These are phyloP conservation scores for Enteromius argenteus DNA, from an alignment of 2,797 vertebrate species.

Conservation along the genomic window DNA sequence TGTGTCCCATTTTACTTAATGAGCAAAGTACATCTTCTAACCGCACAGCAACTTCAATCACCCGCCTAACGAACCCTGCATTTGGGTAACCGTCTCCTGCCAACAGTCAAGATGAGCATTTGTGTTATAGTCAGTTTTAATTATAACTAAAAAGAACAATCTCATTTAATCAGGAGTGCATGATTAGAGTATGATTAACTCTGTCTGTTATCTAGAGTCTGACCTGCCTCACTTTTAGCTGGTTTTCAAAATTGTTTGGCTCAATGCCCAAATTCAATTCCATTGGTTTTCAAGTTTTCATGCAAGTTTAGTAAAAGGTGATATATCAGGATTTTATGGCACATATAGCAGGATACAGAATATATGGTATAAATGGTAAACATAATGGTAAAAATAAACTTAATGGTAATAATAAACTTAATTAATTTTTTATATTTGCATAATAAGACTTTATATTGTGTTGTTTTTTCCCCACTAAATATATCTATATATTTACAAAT, in stretches of 20 bases:
- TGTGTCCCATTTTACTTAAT: conserved; percentile 23
- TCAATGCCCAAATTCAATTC: background rate
- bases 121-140: conserved; percentile 30
- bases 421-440: too few species aligned
- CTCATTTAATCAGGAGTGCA: background rate
- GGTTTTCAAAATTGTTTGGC: background rate
- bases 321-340: background rate
- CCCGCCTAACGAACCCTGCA: background rate
- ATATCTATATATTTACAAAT: too few species aligned
- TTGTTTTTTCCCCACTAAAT: too few species aligned
- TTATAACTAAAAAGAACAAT: conserved; percentile 9
- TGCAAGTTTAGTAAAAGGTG: background rate
- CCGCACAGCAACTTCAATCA: conserved; percentile 24
- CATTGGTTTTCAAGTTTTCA: background rate
- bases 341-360: background rate
- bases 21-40: background rate
- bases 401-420: too few species aligned
- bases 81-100: background rate
- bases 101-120: background rate
- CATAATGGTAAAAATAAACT: too few species aligned
- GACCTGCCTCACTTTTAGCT: background rate
- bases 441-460: too few species aligned
- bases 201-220: background rate
- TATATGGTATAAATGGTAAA: background rate
- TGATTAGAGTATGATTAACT: conserved; percentile 19